Percentiles rank a stretch among this genome's conserved stretches.
Conservation (phyloP, 2,113 vertebrate species). For the Pluvianellus socialis region DNA sequence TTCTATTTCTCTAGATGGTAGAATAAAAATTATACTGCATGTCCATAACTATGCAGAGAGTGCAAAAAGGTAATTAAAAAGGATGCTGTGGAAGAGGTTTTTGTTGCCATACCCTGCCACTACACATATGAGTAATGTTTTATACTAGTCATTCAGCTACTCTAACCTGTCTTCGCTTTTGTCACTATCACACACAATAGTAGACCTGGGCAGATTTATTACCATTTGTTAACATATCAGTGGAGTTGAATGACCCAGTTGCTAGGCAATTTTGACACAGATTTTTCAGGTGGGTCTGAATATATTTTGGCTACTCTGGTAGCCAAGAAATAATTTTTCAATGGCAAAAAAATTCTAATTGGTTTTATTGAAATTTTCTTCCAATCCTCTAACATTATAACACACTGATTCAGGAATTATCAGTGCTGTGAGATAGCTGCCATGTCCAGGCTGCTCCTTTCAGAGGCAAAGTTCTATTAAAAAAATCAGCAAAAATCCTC, state of each 20-base stretch:
- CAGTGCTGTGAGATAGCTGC: not conserved
- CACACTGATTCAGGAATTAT: fast-evolving
- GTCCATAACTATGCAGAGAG: not conserved
- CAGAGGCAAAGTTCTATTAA: not conserved
- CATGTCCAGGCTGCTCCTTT: not conserved
- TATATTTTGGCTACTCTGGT: not conserved
- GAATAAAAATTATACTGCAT: not conserved
- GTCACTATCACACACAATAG: not conserved
- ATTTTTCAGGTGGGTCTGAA: not conserved
- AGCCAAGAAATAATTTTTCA: not conserved
- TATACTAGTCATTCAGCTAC: not conserved
- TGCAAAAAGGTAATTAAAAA: not conserved
- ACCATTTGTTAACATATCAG: not conserved
- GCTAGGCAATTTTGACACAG: not conserved
- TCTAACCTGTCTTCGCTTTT: not conserved
- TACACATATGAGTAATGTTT: not conserved
- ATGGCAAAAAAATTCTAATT: not conserved
- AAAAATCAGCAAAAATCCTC: not conserved
- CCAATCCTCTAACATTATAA: fast-evolving
- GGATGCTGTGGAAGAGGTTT: not conserved
- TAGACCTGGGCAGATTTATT: not conserved
- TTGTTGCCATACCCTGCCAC: not conserved
- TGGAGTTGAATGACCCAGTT: not conserved
- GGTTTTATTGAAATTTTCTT: not conserved
- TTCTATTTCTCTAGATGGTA: not conserved